phyloP scores from a whole-genome alignment of 2,113 vertebrate genomes.

The Rostratula benghalensis region DNA sequence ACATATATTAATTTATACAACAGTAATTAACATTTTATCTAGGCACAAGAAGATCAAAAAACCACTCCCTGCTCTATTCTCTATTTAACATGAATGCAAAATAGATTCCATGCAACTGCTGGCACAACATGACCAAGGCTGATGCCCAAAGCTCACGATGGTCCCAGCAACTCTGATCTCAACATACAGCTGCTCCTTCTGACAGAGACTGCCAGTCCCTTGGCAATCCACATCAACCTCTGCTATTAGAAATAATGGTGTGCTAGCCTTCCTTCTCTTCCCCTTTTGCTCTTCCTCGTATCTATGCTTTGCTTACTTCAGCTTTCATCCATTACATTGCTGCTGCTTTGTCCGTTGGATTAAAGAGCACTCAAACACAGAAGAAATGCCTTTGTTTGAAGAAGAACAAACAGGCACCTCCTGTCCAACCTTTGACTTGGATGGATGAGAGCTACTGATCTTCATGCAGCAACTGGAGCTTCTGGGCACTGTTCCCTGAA shows the following conservation, averaged over 20 bases:
- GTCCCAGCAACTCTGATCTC: not conserved
- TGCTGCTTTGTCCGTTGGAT: not conserved
- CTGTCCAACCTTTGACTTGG: not conserved
- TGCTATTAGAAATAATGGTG: not conserved
- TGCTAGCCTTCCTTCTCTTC: not conserved
- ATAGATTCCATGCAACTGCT: rapidly evolving
- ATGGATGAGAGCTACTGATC: not conserved
- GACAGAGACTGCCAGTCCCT: not conserved
- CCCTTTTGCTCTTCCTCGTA: not conserved
- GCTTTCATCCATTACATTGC: not conserved
- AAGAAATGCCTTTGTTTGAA: not conserved
- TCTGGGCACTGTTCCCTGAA: constrained; percentile 11
- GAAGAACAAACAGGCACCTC: constrained; percentile 3
- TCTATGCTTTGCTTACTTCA: not conserved
- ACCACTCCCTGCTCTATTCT: not conserved
- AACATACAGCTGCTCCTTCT: not conserved
- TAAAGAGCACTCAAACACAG: not conserved
- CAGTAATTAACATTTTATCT: not conserved
- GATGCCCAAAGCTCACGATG: not conserved
- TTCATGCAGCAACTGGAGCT: constrained; percentile 13
- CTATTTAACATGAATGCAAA: not conserved
- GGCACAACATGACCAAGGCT: not conserved
- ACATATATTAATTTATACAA: not conserved
- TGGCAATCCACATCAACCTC: not conserved
- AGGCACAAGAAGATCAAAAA: not conserved